Evolutionary conservation across 1,140 invertebrate species (phyloP), one percentile per base, ranked within the genome.

Genomic region (Drosophila ananassae): DNA sequence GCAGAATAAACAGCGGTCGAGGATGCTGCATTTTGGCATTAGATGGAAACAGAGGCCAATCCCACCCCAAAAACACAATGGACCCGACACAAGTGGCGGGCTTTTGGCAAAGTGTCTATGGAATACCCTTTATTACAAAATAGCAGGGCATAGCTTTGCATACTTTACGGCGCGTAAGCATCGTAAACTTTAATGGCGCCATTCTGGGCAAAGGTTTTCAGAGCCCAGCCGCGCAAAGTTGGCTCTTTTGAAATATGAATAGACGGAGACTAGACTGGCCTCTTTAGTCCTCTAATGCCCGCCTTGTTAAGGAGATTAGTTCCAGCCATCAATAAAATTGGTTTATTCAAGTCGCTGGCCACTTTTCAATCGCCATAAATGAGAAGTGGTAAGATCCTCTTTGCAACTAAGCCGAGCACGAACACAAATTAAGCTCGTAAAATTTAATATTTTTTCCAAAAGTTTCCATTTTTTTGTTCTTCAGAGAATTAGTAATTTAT

Each of bases 151-250:
- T 69, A 69, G 66, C 66, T 79, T 72, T 66, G 76, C 82, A 83
- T 89, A 81, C 75, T 89, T 89, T 89, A 89, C 79, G 72, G 75
- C 62, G 60, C 83, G 52, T 59, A 62, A 85, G 79, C 75, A 57
- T 87, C 82, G 82, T 87, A 87, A 87, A 89, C 75, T 89, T 87
- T 87, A 87, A 87, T 89, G 82, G 75, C 72, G 82, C 83, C 76
- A 79, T 87, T 89, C 85, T 78, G 59, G 75, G 34, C 47, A 82
- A 37, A 79, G 66, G 66, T 56, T 69, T 69, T 69, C 75, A 17
- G 24, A 39, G 32, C 52, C 32, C 34, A 55, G 60, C 34, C 54
- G 76, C 81, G 73, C 73, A 64, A 82, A 85, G 69, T 85, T 87
- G 69, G 32, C 55, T 54, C 83, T 79, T 87, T 83, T 87, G 82